Evolutionary conservation across 2,113 vertebrate genomes (phyloP).

Genomic region (Acanthisitta chloris): DNA sequence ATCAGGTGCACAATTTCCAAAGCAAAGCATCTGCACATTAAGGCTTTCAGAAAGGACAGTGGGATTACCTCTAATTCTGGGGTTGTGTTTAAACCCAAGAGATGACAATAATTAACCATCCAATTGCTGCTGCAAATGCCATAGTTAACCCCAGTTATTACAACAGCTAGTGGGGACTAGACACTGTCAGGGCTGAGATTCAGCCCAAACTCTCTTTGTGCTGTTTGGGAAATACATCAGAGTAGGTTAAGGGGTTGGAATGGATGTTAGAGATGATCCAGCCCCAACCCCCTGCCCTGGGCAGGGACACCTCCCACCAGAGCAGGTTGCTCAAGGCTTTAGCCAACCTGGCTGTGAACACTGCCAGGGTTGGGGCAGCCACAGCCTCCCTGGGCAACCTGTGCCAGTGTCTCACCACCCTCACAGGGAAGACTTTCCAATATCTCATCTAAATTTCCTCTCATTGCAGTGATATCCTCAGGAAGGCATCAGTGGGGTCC

Average conservation of each 20-base stretch:
- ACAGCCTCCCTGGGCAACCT: too few relatives aligned
- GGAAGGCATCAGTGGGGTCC: background rate
- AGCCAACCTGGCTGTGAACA: too few relatives aligned
- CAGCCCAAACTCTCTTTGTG: background rate
- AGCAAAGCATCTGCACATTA: background rate
- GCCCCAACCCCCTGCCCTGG: too few relatives aligned
- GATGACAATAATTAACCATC: background rate
- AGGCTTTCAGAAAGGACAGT: background rate
- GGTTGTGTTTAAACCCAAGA: background rate
- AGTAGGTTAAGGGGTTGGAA: too few relatives aligned
- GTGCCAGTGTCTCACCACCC: too few relatives aligned
- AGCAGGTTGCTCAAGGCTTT: too few relatives aligned
- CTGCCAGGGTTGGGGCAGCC: too few relatives aligned
- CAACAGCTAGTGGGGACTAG: fast-evolving
- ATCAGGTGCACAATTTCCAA: background rate
- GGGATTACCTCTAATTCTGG: background rate
- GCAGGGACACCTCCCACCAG: too few relatives aligned
- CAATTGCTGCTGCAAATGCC: fast-evolving
- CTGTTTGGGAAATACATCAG: background rate
- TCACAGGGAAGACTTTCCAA: too few relatives aligned
- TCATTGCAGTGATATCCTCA: fast-evolving
- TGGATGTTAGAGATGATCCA: too few relatives aligned
- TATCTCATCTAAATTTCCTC: too few relatives aligned
- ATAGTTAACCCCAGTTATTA: background rate
- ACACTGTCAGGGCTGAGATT: background rate